Conservation (phyloP, 2,797 vertebrate species). For the Anguilla pacifica region DNA sequence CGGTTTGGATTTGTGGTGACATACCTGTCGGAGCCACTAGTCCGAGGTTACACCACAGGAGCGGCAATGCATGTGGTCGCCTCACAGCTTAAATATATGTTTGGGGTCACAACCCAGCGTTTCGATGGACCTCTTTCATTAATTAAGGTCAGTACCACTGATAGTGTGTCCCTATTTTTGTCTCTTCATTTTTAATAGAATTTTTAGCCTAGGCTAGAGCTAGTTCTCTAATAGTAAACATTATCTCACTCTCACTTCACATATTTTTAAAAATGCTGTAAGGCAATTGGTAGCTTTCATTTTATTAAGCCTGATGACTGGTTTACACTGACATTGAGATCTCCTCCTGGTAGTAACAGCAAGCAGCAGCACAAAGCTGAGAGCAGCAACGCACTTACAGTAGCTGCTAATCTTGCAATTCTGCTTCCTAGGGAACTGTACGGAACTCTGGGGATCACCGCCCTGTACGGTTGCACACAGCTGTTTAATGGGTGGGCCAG, state of each 20-base stretch:
- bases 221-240: not conserved
- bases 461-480: no score
- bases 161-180: not conserved
- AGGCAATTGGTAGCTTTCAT: no score
- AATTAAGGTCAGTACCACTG: slow-evolving; percentile 72
- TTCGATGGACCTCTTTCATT: slow-evolving; percentile 75
- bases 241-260: not conserved
- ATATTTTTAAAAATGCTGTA: not conserved
- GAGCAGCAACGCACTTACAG: no score
- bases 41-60: slow-evolving; percentile 91
- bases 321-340: not conserved
- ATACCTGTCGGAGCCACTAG: slow-evolving; percentile 91
- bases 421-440: no score
- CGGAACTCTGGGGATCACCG: no score
- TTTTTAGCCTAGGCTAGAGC: not conserved
- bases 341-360: no score
- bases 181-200: not conserved
- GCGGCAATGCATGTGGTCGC: slow-evolving; percentile 85
- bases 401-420: no score
- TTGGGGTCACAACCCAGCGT: slow-evolving; percentile 76
- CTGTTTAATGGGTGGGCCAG: no score
- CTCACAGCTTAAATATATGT: slow-evolving; percentile 89
- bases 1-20: slow-evolving; percentile 95
- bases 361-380: no score
- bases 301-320: not conserved